Evolutionary conservation across 2,888 invertebrate genomes (phyloP).

Genomic region (Eutolmus rufibarbis): DNA sequence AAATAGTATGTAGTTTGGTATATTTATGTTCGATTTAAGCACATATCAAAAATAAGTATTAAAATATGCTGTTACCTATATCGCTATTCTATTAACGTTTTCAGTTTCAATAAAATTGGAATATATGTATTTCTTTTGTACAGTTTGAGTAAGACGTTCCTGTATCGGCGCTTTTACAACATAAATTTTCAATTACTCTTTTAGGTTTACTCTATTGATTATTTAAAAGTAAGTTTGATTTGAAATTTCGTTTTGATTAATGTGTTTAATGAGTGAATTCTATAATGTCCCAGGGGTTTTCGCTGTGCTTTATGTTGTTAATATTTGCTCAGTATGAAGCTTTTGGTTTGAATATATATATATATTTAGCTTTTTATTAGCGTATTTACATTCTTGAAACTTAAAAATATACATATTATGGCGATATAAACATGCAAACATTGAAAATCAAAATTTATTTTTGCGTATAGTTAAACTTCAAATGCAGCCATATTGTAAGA

Average conservation of each 20-base stretch:
- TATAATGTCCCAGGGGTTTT: neutral
- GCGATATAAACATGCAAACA: neutral
- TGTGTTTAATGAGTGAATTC: neutral
- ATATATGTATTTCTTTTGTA: neutral
- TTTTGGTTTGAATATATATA: neutral
- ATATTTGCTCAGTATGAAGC: neutral
- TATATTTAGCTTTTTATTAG: neutral
- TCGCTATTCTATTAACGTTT: neutral
- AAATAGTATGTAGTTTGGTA: neutral
- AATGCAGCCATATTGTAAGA: neutral
- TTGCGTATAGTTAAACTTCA: neutral
- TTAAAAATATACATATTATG: neutral
- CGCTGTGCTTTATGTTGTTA: neutral
- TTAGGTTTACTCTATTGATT: slow-evolving; percentile 25
- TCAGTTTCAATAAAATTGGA: neutral
- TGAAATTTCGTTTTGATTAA: neutral
- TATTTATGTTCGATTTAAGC: neutral
- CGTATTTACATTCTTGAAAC: neutral
- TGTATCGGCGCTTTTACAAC: neutral
- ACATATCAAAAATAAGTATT: neutral
- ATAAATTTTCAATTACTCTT: neutral
- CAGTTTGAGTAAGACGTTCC: neutral
- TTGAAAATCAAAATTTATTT: neutral
- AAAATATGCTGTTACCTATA: neutral
- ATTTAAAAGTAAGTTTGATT: slow-evolving; percentile 14